Percentiles rank a stretch among this genome's conserved stretches.
phyloP scores from a whole-genome alignment of 2,888 invertebrate genomes.

The Platycnemis pennipes region DNA sequence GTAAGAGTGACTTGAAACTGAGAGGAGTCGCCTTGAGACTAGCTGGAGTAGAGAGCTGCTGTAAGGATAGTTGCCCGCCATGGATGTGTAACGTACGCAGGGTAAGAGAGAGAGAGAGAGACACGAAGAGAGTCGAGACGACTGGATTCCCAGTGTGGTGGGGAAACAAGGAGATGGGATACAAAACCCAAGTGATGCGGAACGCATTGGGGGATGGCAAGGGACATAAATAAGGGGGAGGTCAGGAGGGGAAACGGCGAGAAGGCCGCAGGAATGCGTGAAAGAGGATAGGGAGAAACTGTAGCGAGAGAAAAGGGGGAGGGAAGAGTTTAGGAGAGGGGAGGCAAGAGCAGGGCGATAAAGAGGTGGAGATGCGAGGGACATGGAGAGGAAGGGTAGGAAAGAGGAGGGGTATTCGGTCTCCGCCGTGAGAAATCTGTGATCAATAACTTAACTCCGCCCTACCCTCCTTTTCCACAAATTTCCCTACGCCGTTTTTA shows the following conservation, averaged over 20 bases:
- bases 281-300: background rate
- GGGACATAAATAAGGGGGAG: constrained; percentile 14
- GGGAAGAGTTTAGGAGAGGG: background rate
- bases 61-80: background rate
- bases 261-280: background rate
- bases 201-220: constrained; percentile 19
- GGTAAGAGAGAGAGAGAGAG: background rate
- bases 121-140: background rate
- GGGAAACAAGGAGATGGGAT: background rate
- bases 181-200: background rate
- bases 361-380: background rate
- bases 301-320: too few species aligned
- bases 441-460: constrained; percentile 57
- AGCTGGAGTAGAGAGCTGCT: background rate
- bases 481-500: constrained; percentile 33
- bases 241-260: background rate
- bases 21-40: background rate
- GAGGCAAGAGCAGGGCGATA: background rate
- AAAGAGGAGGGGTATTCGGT: background rate
- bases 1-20: too few species aligned
- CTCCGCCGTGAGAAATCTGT: constrained; percentile 42
- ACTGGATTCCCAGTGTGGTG: background rate
- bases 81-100: background rate
- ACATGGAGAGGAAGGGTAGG: background rate
- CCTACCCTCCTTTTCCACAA: constrained; percentile 37